Percentiles rank a stretch among this genome's conserved stretches.
Evolutionary conservation across 2,113 vertebrate genomes (phyloP).

Genomic region (Brachyhypopomus occidentalis): DNA sequence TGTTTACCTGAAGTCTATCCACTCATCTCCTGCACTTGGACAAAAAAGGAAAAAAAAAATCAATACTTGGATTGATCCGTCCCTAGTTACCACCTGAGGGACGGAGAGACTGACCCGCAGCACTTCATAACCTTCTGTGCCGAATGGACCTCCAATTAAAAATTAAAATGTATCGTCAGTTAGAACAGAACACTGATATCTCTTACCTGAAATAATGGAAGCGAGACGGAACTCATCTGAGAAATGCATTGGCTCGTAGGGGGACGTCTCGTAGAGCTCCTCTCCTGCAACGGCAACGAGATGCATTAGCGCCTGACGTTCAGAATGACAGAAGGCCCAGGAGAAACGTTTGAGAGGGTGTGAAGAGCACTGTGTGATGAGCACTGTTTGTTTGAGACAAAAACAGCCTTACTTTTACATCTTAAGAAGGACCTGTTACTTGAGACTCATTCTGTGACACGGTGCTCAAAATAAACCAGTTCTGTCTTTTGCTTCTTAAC

Average conservation of each 20-base stretch:
- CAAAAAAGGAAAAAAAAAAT: not conserved
- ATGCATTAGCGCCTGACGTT: not conserved
- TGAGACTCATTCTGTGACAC: constrained; percentile 3
- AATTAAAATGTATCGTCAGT: not conserved
- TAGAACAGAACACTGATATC: constrained; percentile 8
- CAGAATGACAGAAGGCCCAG: not conserved
- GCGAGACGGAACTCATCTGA: constrained; percentile 90
- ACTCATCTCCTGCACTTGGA: not conserved
- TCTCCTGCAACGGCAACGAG: constrained; percentile 77
- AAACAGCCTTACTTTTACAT: not conserved
- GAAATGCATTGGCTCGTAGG: constrained; percentile 90
- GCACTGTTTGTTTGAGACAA: not conserved
- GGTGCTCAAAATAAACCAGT: not conserved
- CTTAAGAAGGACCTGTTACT: not conserved
- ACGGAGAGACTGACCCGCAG: not conserved
- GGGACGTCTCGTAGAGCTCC: constrained; percentile 93
- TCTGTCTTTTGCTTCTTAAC: not conserved
- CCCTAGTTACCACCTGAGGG: not conserved
- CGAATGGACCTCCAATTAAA: constrained; percentile 1
- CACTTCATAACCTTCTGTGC: constrained; percentile 13
- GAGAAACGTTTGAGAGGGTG: not conserved
- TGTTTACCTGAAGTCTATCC: not conserved
- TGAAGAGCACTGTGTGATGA: not conserved
- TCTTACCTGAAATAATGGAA: constrained; percentile 93
- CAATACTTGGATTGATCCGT: not conserved